A percentile compares a stretch with the other conserved stretches of the same genome.
Evolutionary conservation across 1,140 invertebrate species (phyloP).

Genomic region (Eumeta japonica): DNA sequence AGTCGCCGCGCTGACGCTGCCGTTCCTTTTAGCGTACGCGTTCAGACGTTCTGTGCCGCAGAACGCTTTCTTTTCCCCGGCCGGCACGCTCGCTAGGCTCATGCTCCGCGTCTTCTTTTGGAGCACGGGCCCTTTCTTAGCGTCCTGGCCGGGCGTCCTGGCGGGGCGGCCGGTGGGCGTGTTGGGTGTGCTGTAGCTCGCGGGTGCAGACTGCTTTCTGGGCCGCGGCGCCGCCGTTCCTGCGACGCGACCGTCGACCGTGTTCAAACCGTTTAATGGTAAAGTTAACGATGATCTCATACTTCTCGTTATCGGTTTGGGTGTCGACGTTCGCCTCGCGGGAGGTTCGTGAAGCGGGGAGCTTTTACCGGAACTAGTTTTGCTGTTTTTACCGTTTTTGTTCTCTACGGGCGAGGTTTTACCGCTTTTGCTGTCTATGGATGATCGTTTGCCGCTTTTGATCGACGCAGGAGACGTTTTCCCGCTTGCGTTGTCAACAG

Average conservation of each 20-base stretch:
- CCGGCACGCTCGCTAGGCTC: constrained; percentile 30
- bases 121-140: constrained; percentile 29
- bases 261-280: constrained; percentile 22
- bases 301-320: constrained; percentile 16
- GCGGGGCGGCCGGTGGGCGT: constrained; percentile 29
- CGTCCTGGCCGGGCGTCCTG: constrained; percentile 33
- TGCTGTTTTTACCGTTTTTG: constrained; percentile 14
- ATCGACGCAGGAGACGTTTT: constrained; percentile 22
- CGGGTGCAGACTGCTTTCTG: constrained; percentile 39
- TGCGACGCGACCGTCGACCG: constrained; percentile 12
- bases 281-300: constrained; percentile 31
- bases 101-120: constrained; percentile 44
- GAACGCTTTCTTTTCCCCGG: constrained; percentile 24
- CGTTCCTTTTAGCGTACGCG: constrained; percentile 17
- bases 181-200: constrained; percentile 36
- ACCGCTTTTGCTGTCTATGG: constrained; percentile 18
- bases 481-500: constrained; percentile 22
- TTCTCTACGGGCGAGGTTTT: constrained; percentile 21
- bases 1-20: constrained; percentile 15
- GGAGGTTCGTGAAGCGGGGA: constrained; percentile 17
- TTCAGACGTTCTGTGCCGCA: constrained; percentile 29
- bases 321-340: constrained; percentile 25
- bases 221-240: constrained; percentile 13
- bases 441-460: constrained; percentile 12
- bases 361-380: constrained; percentile 20